Evolutionary conservation across 2,113 vertebrate species (phyloP).

Genomic region (Mormyrus lacerda): DNA sequence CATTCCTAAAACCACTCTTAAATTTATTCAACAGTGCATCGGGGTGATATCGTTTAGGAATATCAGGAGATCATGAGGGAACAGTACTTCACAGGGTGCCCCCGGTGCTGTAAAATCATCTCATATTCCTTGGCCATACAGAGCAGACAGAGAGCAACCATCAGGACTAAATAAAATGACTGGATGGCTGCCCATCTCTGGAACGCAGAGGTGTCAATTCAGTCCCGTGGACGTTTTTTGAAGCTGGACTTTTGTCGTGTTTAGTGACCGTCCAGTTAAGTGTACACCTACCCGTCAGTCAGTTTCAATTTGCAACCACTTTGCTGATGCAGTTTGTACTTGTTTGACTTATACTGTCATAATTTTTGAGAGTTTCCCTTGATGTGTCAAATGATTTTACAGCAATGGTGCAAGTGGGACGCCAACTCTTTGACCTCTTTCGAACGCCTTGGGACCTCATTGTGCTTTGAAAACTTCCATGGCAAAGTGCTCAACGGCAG

Average conservation of each 20-base stretch:
- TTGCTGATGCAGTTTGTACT: neutral
- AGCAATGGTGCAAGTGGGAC: neutral
- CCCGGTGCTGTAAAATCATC: neutral
- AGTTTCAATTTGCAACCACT: neutral
- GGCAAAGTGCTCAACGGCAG: neutral
- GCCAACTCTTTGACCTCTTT: neutral
- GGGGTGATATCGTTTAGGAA: neutral
- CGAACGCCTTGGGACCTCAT: neutral
- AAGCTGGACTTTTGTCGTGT: neutral
- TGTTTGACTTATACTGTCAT: neutral
- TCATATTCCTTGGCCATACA: neutral
- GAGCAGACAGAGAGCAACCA: neutral
- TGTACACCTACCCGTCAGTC: neutral
- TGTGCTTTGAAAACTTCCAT: neutral
- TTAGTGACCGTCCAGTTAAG: neutral
- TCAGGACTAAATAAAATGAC: neutral
- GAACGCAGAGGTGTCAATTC: neutral
- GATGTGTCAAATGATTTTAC: neutral
- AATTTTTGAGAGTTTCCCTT: neutral
- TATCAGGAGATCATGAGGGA: neutral
- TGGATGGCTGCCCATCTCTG: neutral
- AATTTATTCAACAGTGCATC: neutral
- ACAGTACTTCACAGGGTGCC: neutral
- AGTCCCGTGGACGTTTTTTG: neutral
- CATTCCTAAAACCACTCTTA: neutral